These are phyloP conservation scores for Eidolon helvum DNA, from an alignment of 2,113 vertebrate species.

Conservation along the genomic window DNA sequence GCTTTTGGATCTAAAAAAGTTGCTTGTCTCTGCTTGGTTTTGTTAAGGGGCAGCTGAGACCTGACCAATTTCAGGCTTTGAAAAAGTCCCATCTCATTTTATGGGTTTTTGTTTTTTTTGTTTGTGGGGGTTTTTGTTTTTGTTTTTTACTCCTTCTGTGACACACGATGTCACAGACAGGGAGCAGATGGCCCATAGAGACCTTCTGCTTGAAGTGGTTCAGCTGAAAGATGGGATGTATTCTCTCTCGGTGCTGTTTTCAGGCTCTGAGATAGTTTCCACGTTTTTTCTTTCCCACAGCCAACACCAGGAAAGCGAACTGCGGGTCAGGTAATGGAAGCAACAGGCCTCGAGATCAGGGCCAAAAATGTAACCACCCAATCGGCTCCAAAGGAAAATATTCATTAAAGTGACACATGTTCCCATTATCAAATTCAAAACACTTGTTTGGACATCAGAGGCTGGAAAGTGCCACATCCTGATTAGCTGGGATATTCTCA, in stretches of 20 bases:
- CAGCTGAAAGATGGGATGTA: constrained; percentile 61
- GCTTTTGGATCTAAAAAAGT: constrained; percentile 77
- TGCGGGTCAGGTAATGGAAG: constrained; percentile 83
- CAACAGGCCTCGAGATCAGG: constrained; percentile 70
- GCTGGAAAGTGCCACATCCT: constrained; percentile 77
- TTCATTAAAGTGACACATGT: constrained; percentile 80
- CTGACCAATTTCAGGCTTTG: constrained; percentile 58
- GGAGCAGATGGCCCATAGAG: constrained; percentile 47
- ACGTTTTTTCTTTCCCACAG: constrained; percentile 79
- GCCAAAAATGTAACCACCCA: constrained; percentile 77
- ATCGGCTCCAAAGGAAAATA: constrained; percentile 75
- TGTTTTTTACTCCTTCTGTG: constrained; percentile 49
- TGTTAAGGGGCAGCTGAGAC: constrained; percentile 67
- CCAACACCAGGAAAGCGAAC: constrained; percentile 75
- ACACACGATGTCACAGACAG: constrained; percentile 63
- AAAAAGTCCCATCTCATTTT: constrained; percentile 43
- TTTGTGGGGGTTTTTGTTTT: too few species aligned
- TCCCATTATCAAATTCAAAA: constrained; percentile 77
- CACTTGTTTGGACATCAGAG: constrained; percentile 81
- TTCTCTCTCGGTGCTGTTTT: constrained; percentile 53
- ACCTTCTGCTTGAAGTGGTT: constrained; percentile 56
- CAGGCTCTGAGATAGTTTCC: constrained; percentile 74
- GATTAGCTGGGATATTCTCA: constrained; percentile 76
- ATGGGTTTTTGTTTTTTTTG: not conserved
- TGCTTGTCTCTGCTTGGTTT: constrained; percentile 77